These are phyloP conservation scores for Caradrina kadenii DNA, from an alignment of 2,888 invertebrate species.

Conservation along the genomic window DNA sequence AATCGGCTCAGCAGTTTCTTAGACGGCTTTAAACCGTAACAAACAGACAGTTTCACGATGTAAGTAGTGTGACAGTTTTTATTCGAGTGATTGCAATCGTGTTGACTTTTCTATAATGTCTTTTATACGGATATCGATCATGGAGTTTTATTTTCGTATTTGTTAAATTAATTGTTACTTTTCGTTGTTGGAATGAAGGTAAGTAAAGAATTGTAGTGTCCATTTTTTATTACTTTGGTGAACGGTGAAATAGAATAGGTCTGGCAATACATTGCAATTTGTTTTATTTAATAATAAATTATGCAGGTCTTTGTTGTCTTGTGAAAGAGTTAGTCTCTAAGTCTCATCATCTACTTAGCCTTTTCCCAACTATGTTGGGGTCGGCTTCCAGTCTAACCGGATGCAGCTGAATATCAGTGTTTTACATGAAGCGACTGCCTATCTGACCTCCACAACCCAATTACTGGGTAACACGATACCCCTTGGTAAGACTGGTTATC, in stretches of 20 bases:
- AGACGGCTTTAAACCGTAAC: not conserved
- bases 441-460: no score
- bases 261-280: constrained; percentile 12
- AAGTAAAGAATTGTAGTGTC: constrained; percentile 33
- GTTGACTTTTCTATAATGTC: constrained; percentile 53
- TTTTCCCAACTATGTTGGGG: no score
- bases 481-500: no score
- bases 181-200: constrained; percentile 27
- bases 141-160: constrained; percentile 5
- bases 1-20: not conserved
- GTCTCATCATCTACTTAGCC: no score
- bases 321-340: no score
- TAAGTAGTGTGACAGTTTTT: constrained; percentile 32
- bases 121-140: constrained; percentile 34
- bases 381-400: no score
- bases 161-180: constrained; percentile 21
- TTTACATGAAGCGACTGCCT: no score
- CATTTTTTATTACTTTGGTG: constrained; percentile 31
- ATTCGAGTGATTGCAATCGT: constrained; percentile 37
- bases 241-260: not conserved
- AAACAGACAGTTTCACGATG: not conserved
- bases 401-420: no score
- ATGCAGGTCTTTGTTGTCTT: not conserved
- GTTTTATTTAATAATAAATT: not conserved
- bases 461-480: no score